Percentiles rank a stretch among this genome's conserved stretches.
Evolutionary conservation across 2,113 vertebrate species (phyloP).

Genomic region (Euleptes europaea): DNA sequence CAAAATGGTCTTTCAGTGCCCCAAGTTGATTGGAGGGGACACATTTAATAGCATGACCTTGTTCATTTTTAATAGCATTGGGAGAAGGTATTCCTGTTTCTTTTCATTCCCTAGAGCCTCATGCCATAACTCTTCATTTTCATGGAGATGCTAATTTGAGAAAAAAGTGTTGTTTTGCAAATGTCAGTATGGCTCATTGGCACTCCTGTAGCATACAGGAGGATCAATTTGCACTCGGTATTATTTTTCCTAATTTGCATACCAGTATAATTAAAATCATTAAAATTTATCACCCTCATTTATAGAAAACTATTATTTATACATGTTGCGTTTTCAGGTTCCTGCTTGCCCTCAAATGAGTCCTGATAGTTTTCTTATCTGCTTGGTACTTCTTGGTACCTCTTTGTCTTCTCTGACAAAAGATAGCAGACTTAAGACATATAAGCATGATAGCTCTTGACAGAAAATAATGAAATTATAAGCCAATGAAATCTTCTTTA

Average conservation of each 20-base stretch:
- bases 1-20: conserved; percentile 3
- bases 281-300: not conserved
- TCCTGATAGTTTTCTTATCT: not conserved
- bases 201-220: not conserved
- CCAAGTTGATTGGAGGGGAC: conserved; percentile 50
- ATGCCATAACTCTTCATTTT: conserved; percentile 5
- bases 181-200: not conserved
- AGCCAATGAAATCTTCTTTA: not conserved
- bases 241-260: not conserved
- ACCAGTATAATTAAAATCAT: not conserved
- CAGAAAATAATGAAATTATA: not conserved
- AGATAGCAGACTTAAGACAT: not conserved
- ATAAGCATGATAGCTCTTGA: not conserved
- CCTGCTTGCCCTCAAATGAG: not conserved
- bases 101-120: not conserved
- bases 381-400: not conserved
- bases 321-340: not conserved
- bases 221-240: not conserved
- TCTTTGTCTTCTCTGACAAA: not conserved
- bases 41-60: conserved; percentile 22
- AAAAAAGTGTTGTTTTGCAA: not conserved
- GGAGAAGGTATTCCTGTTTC: not conserved
- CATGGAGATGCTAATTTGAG: not conserved
- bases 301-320: not conserved
- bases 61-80: conserved; percentile 36